phyloP scores from a whole-genome alignment of 2,113 vertebrate genomes.

The Phrynosoma platyrhinos region DNA sequence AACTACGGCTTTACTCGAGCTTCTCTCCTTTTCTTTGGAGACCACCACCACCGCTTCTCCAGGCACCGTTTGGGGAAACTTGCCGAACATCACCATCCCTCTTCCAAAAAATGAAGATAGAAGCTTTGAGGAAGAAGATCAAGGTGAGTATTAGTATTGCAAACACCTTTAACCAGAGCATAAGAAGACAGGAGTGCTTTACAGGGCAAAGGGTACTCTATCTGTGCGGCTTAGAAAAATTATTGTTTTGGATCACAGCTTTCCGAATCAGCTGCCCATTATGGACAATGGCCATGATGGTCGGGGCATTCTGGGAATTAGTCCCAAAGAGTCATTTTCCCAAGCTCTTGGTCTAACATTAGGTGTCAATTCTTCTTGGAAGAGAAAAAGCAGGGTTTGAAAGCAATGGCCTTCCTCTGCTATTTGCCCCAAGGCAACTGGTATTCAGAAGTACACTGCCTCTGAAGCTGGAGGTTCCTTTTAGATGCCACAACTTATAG shows the following conservation, averaged over 20 bases:
- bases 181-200: not conserved
- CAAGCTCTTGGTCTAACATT: no score
- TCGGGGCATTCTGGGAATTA: no score
- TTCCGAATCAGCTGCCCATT: no score
- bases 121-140: not conserved
- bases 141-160: slow-evolving; percentile 59
- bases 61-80: slow-evolving; percentile 24
- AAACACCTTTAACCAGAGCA: not conserved
- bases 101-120: slow-evolving; percentile 27
- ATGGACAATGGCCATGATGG: no score
- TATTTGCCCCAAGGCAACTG: not conserved
- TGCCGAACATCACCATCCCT: slow-evolving; percentile 43
- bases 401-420: no score
- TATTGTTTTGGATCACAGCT: no score
- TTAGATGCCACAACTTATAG: not conserved
- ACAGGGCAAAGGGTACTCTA: not conserved
- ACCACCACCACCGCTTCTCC: slow-evolving; percentile 20
- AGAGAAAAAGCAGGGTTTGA: not conserved
- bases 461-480: not conserved
- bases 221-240: no score
- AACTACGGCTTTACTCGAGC: slow-evolving; percentile 37
- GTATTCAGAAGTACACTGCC: not conserved
- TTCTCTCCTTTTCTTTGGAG: accelerated
- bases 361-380: no score
- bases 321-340: not conserved